A percentile compares a stretch with the other conserved stretches of the same genome.
phyloP scores from a whole-genome alignment of 2,113 vertebrate species.

The Phyllopteryx taeniolatus region DNA sequence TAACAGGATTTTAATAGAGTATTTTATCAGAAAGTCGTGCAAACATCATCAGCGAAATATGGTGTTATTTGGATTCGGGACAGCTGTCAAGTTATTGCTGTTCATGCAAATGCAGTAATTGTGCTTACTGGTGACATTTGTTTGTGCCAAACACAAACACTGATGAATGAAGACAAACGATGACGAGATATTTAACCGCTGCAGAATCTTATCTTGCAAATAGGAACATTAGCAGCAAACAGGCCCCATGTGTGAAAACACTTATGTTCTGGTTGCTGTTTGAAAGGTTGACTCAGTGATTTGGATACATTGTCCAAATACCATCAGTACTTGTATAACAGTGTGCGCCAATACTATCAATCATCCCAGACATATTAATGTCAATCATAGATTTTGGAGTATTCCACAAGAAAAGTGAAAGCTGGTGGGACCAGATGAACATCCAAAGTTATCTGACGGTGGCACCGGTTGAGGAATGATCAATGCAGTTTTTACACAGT shows the following conservation, averaged over 20 bases:
- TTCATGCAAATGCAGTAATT: neutral
- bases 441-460: no score
- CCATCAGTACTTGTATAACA: no score
- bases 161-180: neutral
- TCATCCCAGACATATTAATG: no score
- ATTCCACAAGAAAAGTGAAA: no score
- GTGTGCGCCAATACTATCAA: no score
- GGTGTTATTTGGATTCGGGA: neutral
- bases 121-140: neutral
- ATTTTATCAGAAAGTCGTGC: neutral
- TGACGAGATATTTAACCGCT: neutral
- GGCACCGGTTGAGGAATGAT: no score
- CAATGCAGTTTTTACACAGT: no score
- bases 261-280: neutral
- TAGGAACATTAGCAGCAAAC: neutral
- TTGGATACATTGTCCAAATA: neutral
- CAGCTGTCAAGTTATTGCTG: neutral
- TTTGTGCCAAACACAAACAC: neutral
- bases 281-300: neutral
- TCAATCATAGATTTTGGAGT: no score
- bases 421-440: no score
- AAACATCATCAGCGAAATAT: neutral
- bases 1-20: neutral
- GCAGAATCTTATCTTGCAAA: constrained; percentile 1
- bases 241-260: neutral